These are phyloP conservation scores for Belgica antarctica DNA, from an alignment of 2,888 invertebrate species.

Conservation along the genomic window DNA sequence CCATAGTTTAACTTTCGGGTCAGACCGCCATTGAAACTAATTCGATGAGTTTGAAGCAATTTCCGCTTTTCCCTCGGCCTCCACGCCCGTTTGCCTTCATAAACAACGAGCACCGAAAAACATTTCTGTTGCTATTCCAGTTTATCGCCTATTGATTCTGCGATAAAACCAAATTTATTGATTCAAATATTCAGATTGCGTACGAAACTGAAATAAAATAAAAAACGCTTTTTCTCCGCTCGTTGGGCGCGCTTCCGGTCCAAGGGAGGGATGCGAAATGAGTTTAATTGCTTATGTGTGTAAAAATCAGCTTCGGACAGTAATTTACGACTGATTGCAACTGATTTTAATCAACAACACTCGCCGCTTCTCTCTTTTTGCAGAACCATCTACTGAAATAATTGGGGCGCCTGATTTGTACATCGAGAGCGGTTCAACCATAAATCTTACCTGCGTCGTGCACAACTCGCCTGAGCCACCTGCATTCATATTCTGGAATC, in stretches of 20 bases:
- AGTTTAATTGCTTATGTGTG: slow-evolving; percentile 16
- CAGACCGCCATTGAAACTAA: no score
- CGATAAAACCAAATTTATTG: slow-evolving; percentile 33
- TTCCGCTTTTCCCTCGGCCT: background rate
- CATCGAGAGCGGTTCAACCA: slow-evolving; percentile 89
- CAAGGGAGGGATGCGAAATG: background rate
- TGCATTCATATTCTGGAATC: slow-evolving; percentile 92
- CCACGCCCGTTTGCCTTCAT: background rate
- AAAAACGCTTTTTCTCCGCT: background rate
- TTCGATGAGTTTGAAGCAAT: background rate
- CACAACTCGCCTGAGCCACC: slow-evolving; percentile 89
- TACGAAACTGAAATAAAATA: slow-evolving; percentile 9
- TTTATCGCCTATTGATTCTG: slow-evolving; percentile 33
- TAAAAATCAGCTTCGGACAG: background rate
- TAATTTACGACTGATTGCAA: slow-evolving; percentile 1
- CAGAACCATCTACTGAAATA: slow-evolving; percentile 90
- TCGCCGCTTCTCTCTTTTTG: slow-evolving; percentile 50
- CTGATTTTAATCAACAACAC: background rate
- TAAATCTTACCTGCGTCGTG: slow-evolving; percentile 90
- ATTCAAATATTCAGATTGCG: slow-evolving; percentile 31
- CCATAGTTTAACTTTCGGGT: background rate
- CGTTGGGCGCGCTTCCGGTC: background rate
- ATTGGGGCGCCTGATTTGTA: slow-evolving; percentile 88
- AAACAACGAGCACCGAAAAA: background rate
- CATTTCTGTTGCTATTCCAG: slow-evolving; percentile 3